Evolutionary conservation across 23 tunicate species (phyloP).

Genomic region (Trididemnum miniatum): DNA sequence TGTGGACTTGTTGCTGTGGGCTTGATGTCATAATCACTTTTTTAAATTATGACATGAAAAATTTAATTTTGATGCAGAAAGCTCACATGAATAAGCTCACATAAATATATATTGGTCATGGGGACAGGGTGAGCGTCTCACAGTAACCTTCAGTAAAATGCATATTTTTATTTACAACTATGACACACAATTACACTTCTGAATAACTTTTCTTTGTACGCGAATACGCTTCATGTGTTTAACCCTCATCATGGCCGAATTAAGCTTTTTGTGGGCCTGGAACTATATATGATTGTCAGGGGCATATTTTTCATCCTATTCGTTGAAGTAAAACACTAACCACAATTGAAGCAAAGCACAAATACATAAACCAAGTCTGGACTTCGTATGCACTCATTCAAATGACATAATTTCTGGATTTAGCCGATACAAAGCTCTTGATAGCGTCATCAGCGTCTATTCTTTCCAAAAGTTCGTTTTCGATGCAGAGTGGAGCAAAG

Average conservation of each 20-base stretch:
- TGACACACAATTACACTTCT: neutral
- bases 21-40: too few species aligned
- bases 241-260: constrained; percentile 7
- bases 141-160: too few species aligned
- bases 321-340: neutral
- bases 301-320: constrained; percentile 3
- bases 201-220: neutral
- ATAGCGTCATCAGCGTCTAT: constrained; percentile 20
- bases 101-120: too few species aligned
- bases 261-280: neutral
- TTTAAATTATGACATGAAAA: too few species aligned
- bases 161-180: too few species aligned
- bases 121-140: too few species aligned
- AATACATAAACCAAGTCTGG: neutral
- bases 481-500: constrained; percentile 22
- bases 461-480: constrained; percentile 27
- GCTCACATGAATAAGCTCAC: too few species aligned
- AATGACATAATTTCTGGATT: constrained; percentile 10
- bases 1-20: too few species aligned
- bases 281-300: neutral
- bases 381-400: constrained; percentile 1
- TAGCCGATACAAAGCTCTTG: neutral
- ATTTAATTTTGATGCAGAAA: too few species aligned
- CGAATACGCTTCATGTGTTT: too few species aligned
- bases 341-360: neutral